Percentiles rank a stretch among this genome's conserved stretches.
Evolutionary conservation across 2,888 invertebrate species (phyloP).

Genomic region (Netelia inedita): DNA sequence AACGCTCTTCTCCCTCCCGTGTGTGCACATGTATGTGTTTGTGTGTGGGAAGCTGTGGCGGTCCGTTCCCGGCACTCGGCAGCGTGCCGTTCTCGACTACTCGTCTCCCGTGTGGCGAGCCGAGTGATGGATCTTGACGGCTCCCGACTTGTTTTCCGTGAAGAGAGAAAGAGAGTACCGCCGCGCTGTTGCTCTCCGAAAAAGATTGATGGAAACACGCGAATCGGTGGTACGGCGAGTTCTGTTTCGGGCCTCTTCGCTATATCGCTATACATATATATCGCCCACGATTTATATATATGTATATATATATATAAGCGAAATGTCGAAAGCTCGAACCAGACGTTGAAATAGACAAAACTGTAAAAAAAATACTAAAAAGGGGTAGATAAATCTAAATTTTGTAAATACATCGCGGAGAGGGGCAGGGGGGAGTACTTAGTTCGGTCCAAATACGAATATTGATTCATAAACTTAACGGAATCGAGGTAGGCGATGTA

Average conservation of each 20-base stretch:
- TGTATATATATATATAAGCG: no score
- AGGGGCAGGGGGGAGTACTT: not conserved
- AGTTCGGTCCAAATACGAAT: constrained; percentile 28
- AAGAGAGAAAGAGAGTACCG: constrained; percentile 58
- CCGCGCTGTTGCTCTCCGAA: constrained; percentile 48
- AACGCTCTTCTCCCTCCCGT: constrained; percentile 36
- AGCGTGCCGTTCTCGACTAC: constrained; percentile 33
- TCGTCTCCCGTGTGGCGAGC: constrained; percentile 64
- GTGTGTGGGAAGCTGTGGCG: constrained; percentile 34
- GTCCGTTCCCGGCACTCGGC: constrained; percentile 60
- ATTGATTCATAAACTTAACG: constrained; percentile 27
- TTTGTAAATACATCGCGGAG: constrained; percentile 25
- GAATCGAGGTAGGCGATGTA: constrained; percentile 1
- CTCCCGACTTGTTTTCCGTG: constrained; percentile 70
- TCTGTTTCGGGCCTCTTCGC: constrained; percentile 3
- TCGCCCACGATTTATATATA: not conserved
- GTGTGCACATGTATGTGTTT: constrained; percentile 6
- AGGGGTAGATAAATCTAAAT: constrained; percentile 9
- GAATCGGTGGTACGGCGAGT: constrained; percentile 54
- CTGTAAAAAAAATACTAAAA: constrained; percentile 15
- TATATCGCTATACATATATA: not conserved
- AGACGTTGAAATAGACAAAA: not conserved
- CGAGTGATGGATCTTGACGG: constrained; percentile 73
- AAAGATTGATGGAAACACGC: constrained; percentile 66
- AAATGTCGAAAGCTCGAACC: no score